Conservation (phyloP, 2,888 invertebrate genomes). For the Troides helena region DNA sequence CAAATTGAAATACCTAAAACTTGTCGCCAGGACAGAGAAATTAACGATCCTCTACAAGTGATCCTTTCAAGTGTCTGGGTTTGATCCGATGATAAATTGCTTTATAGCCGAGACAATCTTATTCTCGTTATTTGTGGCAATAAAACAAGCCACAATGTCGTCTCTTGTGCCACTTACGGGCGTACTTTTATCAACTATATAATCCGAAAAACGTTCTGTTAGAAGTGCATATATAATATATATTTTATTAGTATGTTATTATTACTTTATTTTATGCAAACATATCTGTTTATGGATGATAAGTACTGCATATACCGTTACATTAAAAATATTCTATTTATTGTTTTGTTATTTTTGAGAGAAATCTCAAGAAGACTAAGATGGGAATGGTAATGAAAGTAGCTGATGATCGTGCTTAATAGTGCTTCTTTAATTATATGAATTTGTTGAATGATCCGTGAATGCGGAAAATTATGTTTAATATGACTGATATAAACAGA, state of each 20-base stretch:
- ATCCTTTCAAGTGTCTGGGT: constrained; percentile 32
- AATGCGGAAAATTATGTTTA: too few species aligned
- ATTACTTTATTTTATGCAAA: too few species aligned
- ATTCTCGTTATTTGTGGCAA: constrained; percentile 20
- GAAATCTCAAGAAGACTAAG: too few species aligned
- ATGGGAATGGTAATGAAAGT: too few species aligned
- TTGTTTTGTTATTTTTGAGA: too few species aligned
- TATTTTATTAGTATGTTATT: not conserved
- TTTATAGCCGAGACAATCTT: constrained; percentile 27
- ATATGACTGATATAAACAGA: too few species aligned
- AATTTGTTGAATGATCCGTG: too few species aligned
- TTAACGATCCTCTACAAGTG: constrained; percentile 30
- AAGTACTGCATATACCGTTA: too few species aligned
- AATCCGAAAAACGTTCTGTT: constrained; percentile 11
- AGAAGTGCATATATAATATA: not conserved
- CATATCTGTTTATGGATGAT: too few species aligned
- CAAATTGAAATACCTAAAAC: constrained; percentile 1
- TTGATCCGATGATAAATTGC: constrained; percentile 35
- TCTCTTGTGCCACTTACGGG: constrained; percentile 6
- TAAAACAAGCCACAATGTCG: constrained; percentile 21
- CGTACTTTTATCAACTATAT: constrained; percentile 4
- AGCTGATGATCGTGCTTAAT: too few species aligned
- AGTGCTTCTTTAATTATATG: too few species aligned
- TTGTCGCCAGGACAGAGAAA: constrained; percentile 31
- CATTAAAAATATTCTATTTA: too few species aligned